phyloP scores from a whole-genome alignment of 2,113 vertebrate genomes.

The Scomber colias region DNA sequence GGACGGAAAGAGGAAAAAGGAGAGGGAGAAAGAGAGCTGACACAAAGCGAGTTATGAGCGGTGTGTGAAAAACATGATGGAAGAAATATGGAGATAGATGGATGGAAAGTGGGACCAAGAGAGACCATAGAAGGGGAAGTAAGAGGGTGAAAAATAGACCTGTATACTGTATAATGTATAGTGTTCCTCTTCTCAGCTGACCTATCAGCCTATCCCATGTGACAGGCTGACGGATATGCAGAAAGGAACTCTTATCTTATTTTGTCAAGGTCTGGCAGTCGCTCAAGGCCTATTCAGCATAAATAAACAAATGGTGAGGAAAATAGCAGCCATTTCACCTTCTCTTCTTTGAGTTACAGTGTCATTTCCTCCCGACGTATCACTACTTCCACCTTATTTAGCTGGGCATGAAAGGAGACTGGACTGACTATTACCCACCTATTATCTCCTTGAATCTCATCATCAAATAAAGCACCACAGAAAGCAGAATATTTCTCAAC shows the following conservation, averaged over 20 bases:
- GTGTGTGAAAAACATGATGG: constrained; percentile 12
- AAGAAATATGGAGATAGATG: constrained; percentile 52
- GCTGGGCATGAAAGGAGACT: constrained; percentile 54
- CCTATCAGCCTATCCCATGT: constrained; percentile 68
- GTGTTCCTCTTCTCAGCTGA: constrained; percentile 58
- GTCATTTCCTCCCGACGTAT: constrained; percentile 70
- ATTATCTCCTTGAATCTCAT: constrained; percentile 57
- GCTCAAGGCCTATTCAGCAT: constrained; percentile 83
- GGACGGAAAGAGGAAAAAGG: constrained; percentile 5
- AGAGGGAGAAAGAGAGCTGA: constrained; percentile 32
- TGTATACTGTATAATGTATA: constrained; percentile 63
- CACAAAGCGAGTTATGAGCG: constrained; percentile 41
- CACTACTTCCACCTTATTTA: constrained; percentile 57
- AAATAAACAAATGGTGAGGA: constrained; percentile 82
- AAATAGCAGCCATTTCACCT: constrained; percentile 74
- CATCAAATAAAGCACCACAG: constrained; percentile 40
- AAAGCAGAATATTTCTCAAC: constrained; percentile 34
- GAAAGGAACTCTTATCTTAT: constrained; percentile 85
- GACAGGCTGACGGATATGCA: constrained; percentile 84
- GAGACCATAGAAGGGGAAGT: constrained; percentile 26
- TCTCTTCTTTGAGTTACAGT: constrained; percentile 48
- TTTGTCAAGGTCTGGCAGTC: constrained; percentile 86
- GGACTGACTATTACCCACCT: constrained; percentile 53
- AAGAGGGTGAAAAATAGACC: constrained; percentile 55
- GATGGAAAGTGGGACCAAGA: constrained; percentile 43